Percentiles rank a stretch among this genome's conserved stretches.
Conservation (phyloP, 1,140 invertebrate genomes). For the Phymorhynchus buccinoides region DNA sequence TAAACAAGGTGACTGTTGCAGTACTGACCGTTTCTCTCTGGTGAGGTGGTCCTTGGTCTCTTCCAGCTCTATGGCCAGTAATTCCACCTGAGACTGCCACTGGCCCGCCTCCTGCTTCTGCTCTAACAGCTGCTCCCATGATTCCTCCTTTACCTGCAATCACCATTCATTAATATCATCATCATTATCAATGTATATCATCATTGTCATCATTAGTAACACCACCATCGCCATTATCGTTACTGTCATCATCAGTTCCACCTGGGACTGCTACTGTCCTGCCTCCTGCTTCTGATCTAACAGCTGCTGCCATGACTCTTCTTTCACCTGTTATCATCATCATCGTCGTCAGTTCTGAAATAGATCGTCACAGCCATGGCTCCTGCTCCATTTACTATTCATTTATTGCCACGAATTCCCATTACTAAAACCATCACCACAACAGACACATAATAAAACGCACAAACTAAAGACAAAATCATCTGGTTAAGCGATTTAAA, state of each 20-base stretch:
- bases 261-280: conserved; percentile 48
- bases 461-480: no score
- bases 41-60: conserved; percentile 57
- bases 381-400: no score
- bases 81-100: conserved; percentile 50
- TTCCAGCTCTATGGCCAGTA: conserved; percentile 51
- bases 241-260: conserved; percentile 48
- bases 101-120: conserved; percentile 54
- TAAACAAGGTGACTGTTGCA: background rate
- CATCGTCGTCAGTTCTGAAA: no score
- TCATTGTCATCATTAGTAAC: no score
- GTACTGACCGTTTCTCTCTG: conserved; percentile 52
- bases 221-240: no score
- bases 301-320: conserved; percentile 49
- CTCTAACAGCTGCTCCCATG: conserved; percentile 48
- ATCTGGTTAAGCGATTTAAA: no score
- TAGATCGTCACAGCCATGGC: no score
- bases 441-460: no score
- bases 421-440: no score
- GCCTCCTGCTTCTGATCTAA: conserved; percentile 54
- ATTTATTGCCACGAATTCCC: no score
- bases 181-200: no score
- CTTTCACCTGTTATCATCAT: conserved; percentile 46
- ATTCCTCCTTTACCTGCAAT: conserved; percentile 51
- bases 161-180: background rate